Evolutionary conservation across 2,113 vertebrate species (phyloP).

Genomic region (Erinaceus europaeus): DNA sequence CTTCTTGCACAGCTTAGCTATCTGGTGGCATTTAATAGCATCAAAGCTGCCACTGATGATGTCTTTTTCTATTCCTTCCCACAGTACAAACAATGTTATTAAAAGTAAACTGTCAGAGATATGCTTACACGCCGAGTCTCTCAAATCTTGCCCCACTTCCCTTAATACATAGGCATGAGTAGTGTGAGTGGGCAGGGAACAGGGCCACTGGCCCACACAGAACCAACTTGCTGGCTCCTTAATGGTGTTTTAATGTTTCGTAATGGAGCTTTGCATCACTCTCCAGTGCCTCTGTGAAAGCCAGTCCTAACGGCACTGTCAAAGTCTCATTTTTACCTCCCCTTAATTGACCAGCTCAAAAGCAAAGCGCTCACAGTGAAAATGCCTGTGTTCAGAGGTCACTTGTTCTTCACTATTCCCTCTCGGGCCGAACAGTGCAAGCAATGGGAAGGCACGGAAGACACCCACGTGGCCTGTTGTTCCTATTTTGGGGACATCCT

Average conservation of each 20-base stretch:
- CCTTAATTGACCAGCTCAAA: conserved; percentile 42
- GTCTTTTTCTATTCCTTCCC: conserved; percentile 44
- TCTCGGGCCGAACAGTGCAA: background rate
- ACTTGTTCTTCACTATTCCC: background rate
- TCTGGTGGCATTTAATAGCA: conserved; percentile 56
- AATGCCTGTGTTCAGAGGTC: background rate
- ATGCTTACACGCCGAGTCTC: conserved; percentile 62
- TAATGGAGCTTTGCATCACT: background rate
- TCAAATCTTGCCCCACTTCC: conserved; percentile 51
- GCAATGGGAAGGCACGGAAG: background rate
- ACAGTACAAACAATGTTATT: conserved; percentile 58
- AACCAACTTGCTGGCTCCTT: background rate
- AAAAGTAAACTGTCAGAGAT: conserved; percentile 65
- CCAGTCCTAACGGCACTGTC: conserved; percentile 34
- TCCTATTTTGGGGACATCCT: background rate
- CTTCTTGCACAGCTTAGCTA: background rate
- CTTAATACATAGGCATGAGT: conserved; percentile 53
- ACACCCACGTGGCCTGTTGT: too few species aligned
- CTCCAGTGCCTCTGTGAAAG: conserved; percentile 23
- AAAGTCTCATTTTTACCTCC: conserved; percentile 54
- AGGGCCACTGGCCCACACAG: background rate
- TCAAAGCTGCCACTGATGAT: conserved; percentile 44
- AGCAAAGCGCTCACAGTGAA: background rate
- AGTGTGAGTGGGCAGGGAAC: background rate
- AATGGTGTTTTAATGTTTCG: background rate